Base-by-base conservation (phyloP, 2,797 vertebrate genomes). In the Lycodopsis pacificus region DNA sequence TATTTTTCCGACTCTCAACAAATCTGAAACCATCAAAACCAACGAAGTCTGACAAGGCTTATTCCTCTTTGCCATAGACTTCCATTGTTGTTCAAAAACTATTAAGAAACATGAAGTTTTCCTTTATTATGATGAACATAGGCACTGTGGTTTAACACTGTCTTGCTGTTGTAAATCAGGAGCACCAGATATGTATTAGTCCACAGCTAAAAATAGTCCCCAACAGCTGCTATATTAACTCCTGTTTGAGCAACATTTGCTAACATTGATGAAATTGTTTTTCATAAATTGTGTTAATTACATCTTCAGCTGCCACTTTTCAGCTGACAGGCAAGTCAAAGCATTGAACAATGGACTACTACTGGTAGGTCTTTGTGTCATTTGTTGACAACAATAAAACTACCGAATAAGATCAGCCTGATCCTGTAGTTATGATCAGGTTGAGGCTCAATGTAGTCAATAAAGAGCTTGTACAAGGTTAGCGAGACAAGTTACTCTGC, bases 151-250 rank as follows among this genome's bases (percentile, higher is more conserved):
- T 49, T 49, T 65, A 42, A 19, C 30, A 25, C 14, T 10, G 32
- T 51, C 4, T 36, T 9, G 6, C 7, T 46, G 38, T n/a, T 58
- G 17, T 61, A 27, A 71, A 71, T 38, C 8, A 22, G 19, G 5
- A 40, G 17, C 34, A 53, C 46, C 7, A 40, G 25, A 44, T 73
- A 9, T 36, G 61, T 56, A 40, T 34, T 19, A 42, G 75, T 71
- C 34, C 11, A 3, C 32, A 44, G 49, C 27, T 68, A 20, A 67
- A 71, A 57, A 46, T 11, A 27, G 40, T 20, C 30, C 46, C 13
- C 13, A 54, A 54, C 53, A 54, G 13, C 51, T 54, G 51, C 22
- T 53, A 6, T 25, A 25, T 53, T 25, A 25, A 25, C 51, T 25
- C 11, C 22, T 54, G 53, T 54, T 25, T 25, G 12, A 53, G 8